A percentile compares a stretch with the other conserved stretches of the same genome.
Evolutionary conservation across 2,888 invertebrate species (phyloP).

Genomic region (Lissonota sp.): DNA sequence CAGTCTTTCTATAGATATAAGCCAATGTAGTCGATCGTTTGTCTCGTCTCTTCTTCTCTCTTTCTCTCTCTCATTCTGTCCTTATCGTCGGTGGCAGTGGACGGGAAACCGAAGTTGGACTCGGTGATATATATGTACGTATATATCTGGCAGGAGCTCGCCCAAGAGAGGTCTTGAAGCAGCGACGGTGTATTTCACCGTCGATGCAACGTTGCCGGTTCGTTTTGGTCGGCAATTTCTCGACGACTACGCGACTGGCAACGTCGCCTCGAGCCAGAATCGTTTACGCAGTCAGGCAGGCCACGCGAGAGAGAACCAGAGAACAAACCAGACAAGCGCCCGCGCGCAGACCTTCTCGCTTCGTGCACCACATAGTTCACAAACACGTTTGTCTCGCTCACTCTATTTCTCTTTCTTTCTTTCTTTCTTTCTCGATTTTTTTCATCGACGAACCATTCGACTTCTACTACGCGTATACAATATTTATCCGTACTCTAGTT

Average conservation of each 20-base stretch:
- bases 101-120: constrained; percentile 35
- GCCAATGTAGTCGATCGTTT: background rate
- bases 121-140: constrained; percentile 4
- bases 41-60: constrained; percentile 10
- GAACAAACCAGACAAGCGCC: constrained; percentile 33
- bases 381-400: constrained; percentile 45
- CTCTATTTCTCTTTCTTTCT: background rate
- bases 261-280: constrained; percentile 56
- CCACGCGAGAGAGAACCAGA: constrained; percentile 37
- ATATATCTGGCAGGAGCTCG: background rate
- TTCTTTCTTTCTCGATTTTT: background rate
- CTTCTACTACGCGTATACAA: constrained; percentile 3
- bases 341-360: constrained; percentile 38
- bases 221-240: constrained; percentile 3
- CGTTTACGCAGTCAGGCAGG: constrained; percentile 61
- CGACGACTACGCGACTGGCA: constrained; percentile 63
- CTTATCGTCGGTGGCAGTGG: constrained; percentile 29
- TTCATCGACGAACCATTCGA: background rate
- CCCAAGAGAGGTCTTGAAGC: no score
- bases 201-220: constrained; percentile 39
- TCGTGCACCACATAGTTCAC: constrained; percentile 42
- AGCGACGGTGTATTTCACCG: background rate
- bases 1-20: no score
- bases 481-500: constrained; percentile 20
- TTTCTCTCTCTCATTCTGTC: constrained; percentile 10